Conservation (phyloP, 2,113 vertebrate species). For the Cyphomyrus plagiostoma region DNA sequence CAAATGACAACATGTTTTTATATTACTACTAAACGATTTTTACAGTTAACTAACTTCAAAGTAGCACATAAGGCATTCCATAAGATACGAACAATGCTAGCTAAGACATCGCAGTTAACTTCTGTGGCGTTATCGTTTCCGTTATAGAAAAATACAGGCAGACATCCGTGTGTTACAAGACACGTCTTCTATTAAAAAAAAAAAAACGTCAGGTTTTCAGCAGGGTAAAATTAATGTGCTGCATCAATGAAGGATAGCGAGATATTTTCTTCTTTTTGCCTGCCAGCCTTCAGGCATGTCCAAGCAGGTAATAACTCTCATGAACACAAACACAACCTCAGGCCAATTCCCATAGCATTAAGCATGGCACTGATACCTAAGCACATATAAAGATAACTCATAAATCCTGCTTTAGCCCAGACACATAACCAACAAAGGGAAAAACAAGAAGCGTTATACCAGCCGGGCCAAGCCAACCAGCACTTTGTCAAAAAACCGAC, state of each 20-base stretch:
- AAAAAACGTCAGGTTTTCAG: neutral
- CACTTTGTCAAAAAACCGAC: slow-evolving; percentile 10
- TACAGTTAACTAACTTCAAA: neutral
- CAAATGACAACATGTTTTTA: neutral
- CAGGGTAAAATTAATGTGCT: neutral
- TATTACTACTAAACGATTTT: neutral
- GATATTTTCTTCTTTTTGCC: neutral
- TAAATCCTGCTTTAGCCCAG: slow-evolving; percentile 12
- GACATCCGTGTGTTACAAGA: too few relatives aligned
- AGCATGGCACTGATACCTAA: neutral
- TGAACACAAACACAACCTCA: slow-evolving; percentile 13
- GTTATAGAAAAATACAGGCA: neutral
- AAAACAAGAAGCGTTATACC: neutral
- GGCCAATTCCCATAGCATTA: slow-evolving; percentile 16
- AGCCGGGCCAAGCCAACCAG: too few relatives aligned
- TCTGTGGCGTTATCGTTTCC: neutral
- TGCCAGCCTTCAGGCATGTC: slow-evolving; percentile 15
- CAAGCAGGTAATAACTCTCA: slow-evolving; percentile 20
- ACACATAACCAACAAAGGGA: neutral
- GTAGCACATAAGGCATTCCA: neutral
- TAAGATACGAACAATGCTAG: neutral
- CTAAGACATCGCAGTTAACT: neutral
- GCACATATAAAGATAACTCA: slow-evolving; percentile 2
- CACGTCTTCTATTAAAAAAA: neutral
- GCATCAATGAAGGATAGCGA: neutral